Evolutionary conservation across 2,888 invertebrate species (phyloP), one percentile per base, ranked within the genome.

Genomic region (Campoplex nolae): DNA sequence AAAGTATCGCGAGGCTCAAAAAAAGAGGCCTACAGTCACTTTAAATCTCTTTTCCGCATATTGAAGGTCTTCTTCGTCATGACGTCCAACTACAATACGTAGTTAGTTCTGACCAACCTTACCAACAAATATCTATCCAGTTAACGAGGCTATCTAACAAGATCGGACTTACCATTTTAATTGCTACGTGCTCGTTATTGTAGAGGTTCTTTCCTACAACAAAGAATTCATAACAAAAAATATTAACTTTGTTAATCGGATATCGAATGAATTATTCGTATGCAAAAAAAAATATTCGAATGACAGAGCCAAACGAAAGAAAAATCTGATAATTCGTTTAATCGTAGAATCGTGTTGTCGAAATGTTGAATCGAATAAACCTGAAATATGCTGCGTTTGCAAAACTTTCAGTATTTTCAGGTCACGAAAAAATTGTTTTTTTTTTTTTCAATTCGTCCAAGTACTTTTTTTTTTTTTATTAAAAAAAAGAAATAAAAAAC

Each of bases 131-230:
- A 74, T 75, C 67, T 58, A 82, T 85, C 79, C 87, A 23, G 51
- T 87, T 79, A 76, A 78, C 74, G 51, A 62, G 23, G 18, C 1
- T 62, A 67, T 84, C 51, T 80, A 85, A 85, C 45, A 83, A 56
- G 85, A 84, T 77, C 67, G 38, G 70, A 95, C 95, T 95, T 93
- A 96, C 96, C 98, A 99, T 97, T 96, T 99, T 99, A 95, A 99
- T 99, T 95, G 99, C 99, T 95, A 99, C 99, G 96, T 99, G 99
- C 96, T 99, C 99, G 96, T 99, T 99, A 97, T 99, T 99, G 97
- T 99, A 99, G 94, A 99, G 97, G 96, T 99, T 99, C 97, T 99
- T 99, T 92, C 99, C 99, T 98, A 96, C 78, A 97, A 97, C 94
- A 95, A 94, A 95, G 94, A 92, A 38, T 23, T 16, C 32, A 62